phyloP scores from a whole-genome alignment of 30 jellyfish, hydroid and myxozoan genomes.

The Cassiopea andromeda region DNA sequence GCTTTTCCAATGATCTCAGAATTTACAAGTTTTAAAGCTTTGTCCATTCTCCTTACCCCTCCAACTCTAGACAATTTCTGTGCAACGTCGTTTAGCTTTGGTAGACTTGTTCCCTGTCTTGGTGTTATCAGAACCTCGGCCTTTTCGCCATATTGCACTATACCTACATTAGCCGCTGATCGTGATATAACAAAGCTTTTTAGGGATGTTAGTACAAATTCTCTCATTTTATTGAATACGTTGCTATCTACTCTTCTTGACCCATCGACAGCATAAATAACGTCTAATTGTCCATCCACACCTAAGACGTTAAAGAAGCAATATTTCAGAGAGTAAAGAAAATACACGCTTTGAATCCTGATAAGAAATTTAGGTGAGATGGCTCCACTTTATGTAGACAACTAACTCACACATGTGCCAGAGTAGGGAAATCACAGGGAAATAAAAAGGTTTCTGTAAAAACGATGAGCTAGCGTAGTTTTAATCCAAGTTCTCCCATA shows the following conservation, averaged over 20 bases:
- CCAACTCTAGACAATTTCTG: slow-evolving; percentile 47
- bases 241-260: slow-evolving; percentile 53
- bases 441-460: too few species aligned
- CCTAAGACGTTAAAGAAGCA: slow-evolving; percentile 40
- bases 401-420: too few species aligned
- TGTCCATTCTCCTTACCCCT: slow-evolving; percentile 76
- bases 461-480: too few species aligned
- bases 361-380: too few species aligned
- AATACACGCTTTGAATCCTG: too few species aligned
- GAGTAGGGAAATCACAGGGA: too few species aligned
- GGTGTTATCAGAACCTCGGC: slow-evolving; percentile 30
- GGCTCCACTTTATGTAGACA: too few species aligned
- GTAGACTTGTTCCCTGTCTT: slow-evolving; percentile 46
- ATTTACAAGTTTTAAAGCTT: slow-evolving; percentile 52
- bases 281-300: slow-evolving; percentile 37
- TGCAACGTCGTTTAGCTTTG: background rate
- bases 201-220: slow-evolving; percentile 52
- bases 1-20: slow-evolving; percentile 34
- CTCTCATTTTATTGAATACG: slow-evolving; percentile 57
- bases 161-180: slow-evolving; percentile 59
- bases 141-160: slow-evolving; percentile 59
- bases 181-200: slow-evolving; percentile 53
- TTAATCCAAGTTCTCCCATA: too few species aligned
- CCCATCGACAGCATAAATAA: slow-evolving; percentile 75
- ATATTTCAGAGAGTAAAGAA: too few species aligned